phyloP scores from a whole-genome alignment of 92 coral and sea anemone genomes.

The Porites divaricata region DNA sequence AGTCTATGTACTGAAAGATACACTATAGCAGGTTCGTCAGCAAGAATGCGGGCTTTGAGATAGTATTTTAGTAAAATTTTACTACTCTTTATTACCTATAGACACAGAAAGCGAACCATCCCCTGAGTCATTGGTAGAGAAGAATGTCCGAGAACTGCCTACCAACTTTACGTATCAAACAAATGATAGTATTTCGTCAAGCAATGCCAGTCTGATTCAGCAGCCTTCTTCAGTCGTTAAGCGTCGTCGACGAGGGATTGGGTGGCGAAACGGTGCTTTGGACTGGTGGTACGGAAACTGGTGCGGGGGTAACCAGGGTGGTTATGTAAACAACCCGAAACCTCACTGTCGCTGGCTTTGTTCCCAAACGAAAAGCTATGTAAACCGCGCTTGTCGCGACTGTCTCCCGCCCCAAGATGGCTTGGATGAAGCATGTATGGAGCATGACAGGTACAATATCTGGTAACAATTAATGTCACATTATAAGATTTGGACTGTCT shows the following conservation, averaged over 20 bases:
- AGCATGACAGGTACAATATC: constrained; percentile 54
- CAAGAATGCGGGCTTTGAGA: too few species aligned
- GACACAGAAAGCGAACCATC: constrained; percentile 14
- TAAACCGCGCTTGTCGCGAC: constrained; percentile 34
- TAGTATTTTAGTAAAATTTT: too few species aligned
- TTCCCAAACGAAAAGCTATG: constrained; percentile 9
- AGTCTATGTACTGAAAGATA: too few species aligned
- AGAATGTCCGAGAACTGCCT: not conserved
- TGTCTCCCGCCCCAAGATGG: constrained; percentile 53
- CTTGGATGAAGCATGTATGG: constrained; percentile 62
- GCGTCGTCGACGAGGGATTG: constrained; percentile 56
- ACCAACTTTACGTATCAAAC: constrained; percentile 7
- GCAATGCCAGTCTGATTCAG: not conserved
- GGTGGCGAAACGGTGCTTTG: not conserved
- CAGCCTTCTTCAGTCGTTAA: not conserved
- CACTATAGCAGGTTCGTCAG: too few species aligned
- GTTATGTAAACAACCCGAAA: constrained; percentile 37
- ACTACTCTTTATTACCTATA: not conserved
- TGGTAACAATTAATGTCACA: not conserved
- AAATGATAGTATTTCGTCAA: constrained; percentile 14
- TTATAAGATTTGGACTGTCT: not conserved
- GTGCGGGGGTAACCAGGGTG: constrained; percentile 57
- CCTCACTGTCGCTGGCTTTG: constrained; percentile 17
- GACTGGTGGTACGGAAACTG: constrained; percentile 69
- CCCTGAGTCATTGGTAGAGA: constrained; percentile 8